Percentiles rank a stretch among this genome's conserved stretches.
These are phyloP conservation scores for Menura novaehollandiae DNA, from an alignment of 2,113 vertebrate species.

Conservation along the genomic window DNA sequence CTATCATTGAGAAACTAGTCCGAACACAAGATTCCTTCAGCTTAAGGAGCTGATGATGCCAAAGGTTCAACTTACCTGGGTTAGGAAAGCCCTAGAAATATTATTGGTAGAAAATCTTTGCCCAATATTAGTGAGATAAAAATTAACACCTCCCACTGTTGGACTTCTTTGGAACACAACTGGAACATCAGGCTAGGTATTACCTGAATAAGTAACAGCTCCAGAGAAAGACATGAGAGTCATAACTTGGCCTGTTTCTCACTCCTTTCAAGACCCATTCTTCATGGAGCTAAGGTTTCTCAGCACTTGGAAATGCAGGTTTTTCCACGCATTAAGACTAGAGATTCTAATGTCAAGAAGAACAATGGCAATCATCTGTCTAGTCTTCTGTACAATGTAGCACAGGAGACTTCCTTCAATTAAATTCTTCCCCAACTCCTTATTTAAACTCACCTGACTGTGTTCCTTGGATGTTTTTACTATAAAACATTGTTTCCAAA, in stretches of 20 bases:
- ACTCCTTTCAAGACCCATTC: not conserved
- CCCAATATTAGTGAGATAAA: not conserved
- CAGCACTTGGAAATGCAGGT: not conserved
- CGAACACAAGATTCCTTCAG: not conserved
- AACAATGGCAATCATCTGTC: not conserved
- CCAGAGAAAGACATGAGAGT: not conserved
- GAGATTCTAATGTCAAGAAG: not conserved
- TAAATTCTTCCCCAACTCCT: not conserved
- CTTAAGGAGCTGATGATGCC: not conserved
- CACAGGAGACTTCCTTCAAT: not conserved
- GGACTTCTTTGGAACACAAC: not conserved
- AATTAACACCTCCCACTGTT: not conserved
- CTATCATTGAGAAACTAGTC: not conserved
- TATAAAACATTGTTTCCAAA: not conserved
- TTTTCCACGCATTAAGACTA: not conserved
- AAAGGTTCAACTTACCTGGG: not conserved
- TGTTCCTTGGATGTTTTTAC: not conserved
- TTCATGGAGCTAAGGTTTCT: not conserved
- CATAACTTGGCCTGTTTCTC: not conserved
- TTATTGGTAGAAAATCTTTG: not conserved
- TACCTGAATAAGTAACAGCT: not conserved
- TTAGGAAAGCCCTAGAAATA: not conserved
- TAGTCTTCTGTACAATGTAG: accelerated
- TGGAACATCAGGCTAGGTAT: not conserved
- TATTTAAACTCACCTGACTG: not conserved